Conservation (phyloP, 92 coral and sea anemone genomes). For the Virgularia gustaviana region DNA sequence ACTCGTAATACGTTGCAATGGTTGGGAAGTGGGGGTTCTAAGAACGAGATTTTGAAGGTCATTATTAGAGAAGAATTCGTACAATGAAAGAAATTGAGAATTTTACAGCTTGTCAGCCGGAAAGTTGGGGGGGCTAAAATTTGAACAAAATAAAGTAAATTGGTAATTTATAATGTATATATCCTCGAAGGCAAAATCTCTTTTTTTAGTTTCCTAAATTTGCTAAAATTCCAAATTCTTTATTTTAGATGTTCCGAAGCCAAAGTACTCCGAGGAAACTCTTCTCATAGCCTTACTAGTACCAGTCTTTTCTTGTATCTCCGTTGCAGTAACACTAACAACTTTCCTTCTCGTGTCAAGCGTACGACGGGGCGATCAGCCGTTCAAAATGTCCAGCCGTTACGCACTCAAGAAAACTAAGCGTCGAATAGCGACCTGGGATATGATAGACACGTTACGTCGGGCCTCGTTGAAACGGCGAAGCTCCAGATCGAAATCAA, state of each 20-base stretch:
- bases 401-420: slow-evolving; percentile 3
- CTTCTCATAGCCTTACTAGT: slow-evolving; percentile 16
- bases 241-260: neutral
- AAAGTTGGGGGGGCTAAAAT: too few relatives aligned
- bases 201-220: too few relatives aligned
- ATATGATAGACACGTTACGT: slow-evolving; percentile 15
- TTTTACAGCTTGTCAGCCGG: too few relatives aligned
- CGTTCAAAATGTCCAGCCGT: slow-evolving; percentile 32
- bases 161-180: too few relatives aligned
- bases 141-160: too few relatives aligned
- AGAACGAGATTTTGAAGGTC: too few relatives aligned
- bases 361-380: slow-evolving; percentile 29
- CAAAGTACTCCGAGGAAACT: neutral
- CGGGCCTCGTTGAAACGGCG: slow-evolving; percentile 18
- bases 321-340: slow-evolving; percentile 21
- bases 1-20: neutral
- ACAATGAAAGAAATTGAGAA: too few relatives aligned
- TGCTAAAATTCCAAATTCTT: neutral
- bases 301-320: slow-evolving; percentile 26
- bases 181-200: too few relatives aligned
- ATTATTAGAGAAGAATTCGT: too few relatives aligned
- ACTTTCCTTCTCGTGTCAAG: slow-evolving; percentile 28
- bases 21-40: too few relatives aligned
- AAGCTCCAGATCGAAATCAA: neutral
- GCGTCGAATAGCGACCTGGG: slow-evolving; percentile 23